Evolutionary conservation across 2,888 invertebrate species (phyloP).

Genomic region (Phaedon cochleariae): DNA sequence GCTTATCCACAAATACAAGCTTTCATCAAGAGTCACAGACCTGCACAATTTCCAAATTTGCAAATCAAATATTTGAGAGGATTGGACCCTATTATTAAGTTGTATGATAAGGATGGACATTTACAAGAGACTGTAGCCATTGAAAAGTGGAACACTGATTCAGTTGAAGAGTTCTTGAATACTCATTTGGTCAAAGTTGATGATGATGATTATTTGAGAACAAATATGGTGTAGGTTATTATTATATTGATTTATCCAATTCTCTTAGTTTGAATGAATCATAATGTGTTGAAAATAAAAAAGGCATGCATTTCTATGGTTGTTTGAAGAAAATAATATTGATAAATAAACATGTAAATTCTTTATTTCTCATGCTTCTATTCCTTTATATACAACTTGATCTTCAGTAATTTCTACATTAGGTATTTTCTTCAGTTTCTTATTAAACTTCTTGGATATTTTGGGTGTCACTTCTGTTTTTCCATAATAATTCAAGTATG

Average conservation of each 20-base stretch:
- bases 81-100: slow-evolving; percentile 91
- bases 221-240: slow-evolving; percentile 65
- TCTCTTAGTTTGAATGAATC: too few relatives aligned
- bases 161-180: slow-evolving; percentile 94
- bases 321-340: too few relatives aligned
- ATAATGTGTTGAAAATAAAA: neutral
- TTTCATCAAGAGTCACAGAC: slow-evolving; percentile 93
- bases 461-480: slow-evolving; percentile 67
- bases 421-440: slow-evolving; percentile 74
- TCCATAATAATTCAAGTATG: slow-evolving; percentile 65
- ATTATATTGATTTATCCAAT: too few relatives aligned
- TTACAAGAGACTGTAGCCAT: slow-evolving; percentile 91
- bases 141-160: slow-evolving; percentile 98
- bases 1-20: slow-evolving; percentile 98
- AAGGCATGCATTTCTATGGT: neutral
- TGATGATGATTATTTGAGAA: slow-evolving; percentile 68
- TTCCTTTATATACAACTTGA: slow-evolving; percentile 49
- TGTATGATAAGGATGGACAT: slow-evolving; percentile 85
- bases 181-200: slow-evolving; percentile 79
- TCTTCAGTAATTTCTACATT: slow-evolving; percentile 71
- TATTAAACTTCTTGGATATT: slow-evolving; percentile 75
- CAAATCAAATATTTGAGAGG: slow-evolving; percentile 93
- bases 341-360: too few relatives aligned
- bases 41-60: slow-evolving; percentile 89
- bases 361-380: neutral